Evolutionary conservation across 2,113 vertebrate genomes (phyloP).

Genomic region (Myotis davidii): DNA sequence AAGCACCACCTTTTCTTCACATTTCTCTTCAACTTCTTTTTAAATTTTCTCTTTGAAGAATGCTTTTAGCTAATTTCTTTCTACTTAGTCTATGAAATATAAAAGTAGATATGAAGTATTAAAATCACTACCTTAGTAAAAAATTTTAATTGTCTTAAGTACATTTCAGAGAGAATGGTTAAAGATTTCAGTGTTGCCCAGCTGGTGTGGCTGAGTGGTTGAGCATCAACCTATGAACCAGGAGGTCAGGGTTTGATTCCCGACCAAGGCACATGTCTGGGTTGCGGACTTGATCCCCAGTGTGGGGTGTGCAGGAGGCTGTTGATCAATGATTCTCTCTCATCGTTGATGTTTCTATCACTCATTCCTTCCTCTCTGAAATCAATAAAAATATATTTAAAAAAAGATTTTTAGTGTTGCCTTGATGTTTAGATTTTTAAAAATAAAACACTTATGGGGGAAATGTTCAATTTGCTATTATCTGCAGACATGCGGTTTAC

Average conservation of each 20-base stretch:
- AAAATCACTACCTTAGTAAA: not conserved
- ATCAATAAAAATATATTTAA: too few relatives aligned
- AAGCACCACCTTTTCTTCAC: not conserved
- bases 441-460: not conserved
- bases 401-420: not conserved
- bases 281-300: too few relatives aligned
- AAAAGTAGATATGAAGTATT: constrained; percentile 40
- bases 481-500: not conserved
- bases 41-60: constrained; percentile 11
- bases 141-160: constrained; percentile 25
- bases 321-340: too few relatives aligned
- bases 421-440: not conserved
- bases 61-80: constrained; percentile 5
- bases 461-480: constrained; percentile 15
- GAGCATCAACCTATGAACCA: too few relatives aligned
- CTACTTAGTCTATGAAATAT: constrained; percentile 34
- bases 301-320: too few relatives aligned
- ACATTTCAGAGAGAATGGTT: not conserved
- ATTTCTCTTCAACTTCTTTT: constrained; percentile 27
- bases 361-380: too few relatives aligned
- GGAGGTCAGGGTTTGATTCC: too few relatives aligned
- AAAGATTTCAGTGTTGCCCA: not conserved
- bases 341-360: too few relatives aligned
- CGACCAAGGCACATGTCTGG: too few relatives aligned
- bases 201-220: too few relatives aligned